Base-by-base conservation (phyloP, 2,797 vertebrate species). In the Fundulus diaphanus region DNA sequence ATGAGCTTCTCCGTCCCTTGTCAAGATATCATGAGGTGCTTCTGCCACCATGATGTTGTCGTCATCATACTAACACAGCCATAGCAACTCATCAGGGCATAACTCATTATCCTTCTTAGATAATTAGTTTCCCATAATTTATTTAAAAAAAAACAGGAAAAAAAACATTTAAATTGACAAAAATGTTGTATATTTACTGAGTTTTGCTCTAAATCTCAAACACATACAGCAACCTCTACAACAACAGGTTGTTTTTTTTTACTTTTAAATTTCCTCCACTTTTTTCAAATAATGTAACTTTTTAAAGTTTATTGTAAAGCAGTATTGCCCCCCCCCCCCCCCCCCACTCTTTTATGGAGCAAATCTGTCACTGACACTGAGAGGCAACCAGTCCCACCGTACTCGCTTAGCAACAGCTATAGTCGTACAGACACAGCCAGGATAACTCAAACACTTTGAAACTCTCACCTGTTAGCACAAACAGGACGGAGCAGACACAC, bases 401-500 rank as follows among this genome's bases (percentile, higher is more conserved):
- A 40, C 35, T 24, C 5, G 35, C 9, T n/a, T 13, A 65, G 33
- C 5, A 37, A 37, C 33, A 40, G 9, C 68, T 33, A 44, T 18
- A n/a, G 27, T 71, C 13, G 35, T 76, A 66, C 31, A 29, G 78
- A 74, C 70, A 75, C 76, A 77, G 77, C 71, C 68, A 71, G 15
- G 63, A 44, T 70, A 74, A 56, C 63, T 69, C 31, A 16, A 22
- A 61, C 61, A 37, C 29, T 56, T 42, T 35, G 20, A 67, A 35
- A 12, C 0, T 4, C 93, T 95, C 92, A 96, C 95, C 95, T 93
- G 92, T 88, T 70, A 95, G 56, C 54, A 90, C 46, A 73, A 93
- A 75, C 63, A 92, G 82, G 63, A 88, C 67, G 29, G 80, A 86
- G 84, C 75, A 93, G 72, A 93, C 12, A 1, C 70, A 85, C 33